A percentile compares a stretch with the other conserved stretches of the same genome.
phyloP scores from a whole-genome alignment of 37 sponge, comb jelly and placozoan species.

The Tethya wilhelma region DNA sequence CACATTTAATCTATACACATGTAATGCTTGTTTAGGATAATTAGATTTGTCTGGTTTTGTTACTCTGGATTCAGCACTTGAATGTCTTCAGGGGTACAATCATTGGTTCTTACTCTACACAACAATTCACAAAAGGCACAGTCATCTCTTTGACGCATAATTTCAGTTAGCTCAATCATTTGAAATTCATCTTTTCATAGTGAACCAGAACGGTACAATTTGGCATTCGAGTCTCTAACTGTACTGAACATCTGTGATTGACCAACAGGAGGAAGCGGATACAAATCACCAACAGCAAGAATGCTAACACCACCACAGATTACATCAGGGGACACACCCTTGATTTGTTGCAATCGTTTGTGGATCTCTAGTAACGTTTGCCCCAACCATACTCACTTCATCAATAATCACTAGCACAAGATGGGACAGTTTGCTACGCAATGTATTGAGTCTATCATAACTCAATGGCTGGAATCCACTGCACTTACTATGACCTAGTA shows the following conservation, averaged over 20 bases:
- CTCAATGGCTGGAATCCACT: too few relatives aligned
- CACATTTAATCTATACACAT: slow-evolving; percentile 40
- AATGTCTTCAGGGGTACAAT: slow-evolving; percentile 39
- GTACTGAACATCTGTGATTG: slow-evolving; percentile 23
- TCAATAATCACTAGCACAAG: too few relatives aligned
- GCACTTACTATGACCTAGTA: neutral
- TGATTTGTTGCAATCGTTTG: too few relatives aligned
- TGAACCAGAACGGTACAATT: slow-evolving; percentile 46
- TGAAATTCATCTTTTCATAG: slow-evolving; percentile 44
- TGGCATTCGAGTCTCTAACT: slow-evolving; percentile 26
- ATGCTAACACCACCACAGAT: too few relatives aligned
- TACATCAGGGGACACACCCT: too few relatives aligned
- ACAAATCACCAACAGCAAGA: slow-evolving; percentile 53
- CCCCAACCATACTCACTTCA: too few relatives aligned
- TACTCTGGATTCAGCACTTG: slow-evolving; percentile 13
- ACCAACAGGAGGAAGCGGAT: slow-evolving; percentile 31
- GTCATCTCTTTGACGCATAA: slow-evolving; percentile 45
- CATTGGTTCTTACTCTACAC: slow-evolving; percentile 36
- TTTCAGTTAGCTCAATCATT: slow-evolving; percentile 43
- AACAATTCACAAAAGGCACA: slow-evolving; percentile 26
- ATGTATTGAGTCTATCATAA: too few relatives aligned
- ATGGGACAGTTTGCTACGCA: too few relatives aligned
- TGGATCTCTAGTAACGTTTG: slow-evolving; percentile 52
- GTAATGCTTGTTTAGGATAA: slow-evolving; percentile 48
- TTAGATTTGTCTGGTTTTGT: too few relatives aligned